Percentiles rank a stretch among this genome's conserved stretches.
These are phyloP conservation scores for Latrodectus hesperus DNA, from an alignment of 2,888 invertebrate genomes.

Conservation along the genomic window DNA sequence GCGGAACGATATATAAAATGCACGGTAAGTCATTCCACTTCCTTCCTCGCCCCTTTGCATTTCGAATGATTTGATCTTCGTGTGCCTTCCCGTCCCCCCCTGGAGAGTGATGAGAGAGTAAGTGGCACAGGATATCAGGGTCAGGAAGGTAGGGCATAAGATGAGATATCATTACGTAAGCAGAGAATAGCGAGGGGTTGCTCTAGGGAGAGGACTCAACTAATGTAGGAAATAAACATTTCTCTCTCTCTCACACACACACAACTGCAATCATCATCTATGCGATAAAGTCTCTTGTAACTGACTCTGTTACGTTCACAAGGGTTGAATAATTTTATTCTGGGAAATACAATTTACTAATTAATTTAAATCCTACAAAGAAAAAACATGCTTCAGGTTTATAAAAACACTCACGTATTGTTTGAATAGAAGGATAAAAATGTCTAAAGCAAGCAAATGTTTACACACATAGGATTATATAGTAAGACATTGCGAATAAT, in stretches of 20 bases:
- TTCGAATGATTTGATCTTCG: neutral
- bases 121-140: constrained; percentile 1
- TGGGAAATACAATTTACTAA: too few relatives aligned
- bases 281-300: too few relatives aligned
- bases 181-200: neutral
- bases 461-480: too few relatives aligned
- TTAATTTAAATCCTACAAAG: too few relatives aligned
- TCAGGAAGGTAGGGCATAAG: constrained; percentile 12
- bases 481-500: too few relatives aligned
- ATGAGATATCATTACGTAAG: constrained; percentile 2
- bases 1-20: neutral
- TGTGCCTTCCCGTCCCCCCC: constrained; percentile 5
- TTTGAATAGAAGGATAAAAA: too few relatives aligned
- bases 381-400: too few relatives aligned
- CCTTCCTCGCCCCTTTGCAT: neutral
- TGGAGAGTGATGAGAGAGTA: constrained; percentile 9
- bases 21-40: neutral
- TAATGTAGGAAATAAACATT: constrained; percentile 35
- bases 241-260: neutral
- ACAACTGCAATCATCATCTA: too few relatives aligned
- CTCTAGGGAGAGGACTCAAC: neutral
- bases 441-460: too few relatives aligned
- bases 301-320: too few relatives aligned
- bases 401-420: too few relatives aligned
- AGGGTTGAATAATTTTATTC: too few relatives aligned